phyloP scores from a whole-genome alignment of 1,140 invertebrate genomes.

The Conus betulinus region DNA sequence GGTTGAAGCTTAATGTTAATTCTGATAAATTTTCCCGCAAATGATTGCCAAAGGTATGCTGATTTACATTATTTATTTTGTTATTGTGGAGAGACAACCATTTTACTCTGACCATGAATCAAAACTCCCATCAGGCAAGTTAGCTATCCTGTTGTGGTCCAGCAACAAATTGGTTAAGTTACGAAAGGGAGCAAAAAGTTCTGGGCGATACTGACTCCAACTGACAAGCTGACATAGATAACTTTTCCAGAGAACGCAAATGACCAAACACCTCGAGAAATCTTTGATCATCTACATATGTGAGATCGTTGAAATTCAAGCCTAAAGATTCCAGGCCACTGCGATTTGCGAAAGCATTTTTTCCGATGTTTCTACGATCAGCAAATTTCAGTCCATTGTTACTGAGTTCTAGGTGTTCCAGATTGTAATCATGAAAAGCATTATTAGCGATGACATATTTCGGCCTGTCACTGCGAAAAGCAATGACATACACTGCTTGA shows the following conservation, averaged over 20 bases:
- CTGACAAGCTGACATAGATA: background rate
- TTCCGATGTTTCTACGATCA: background rate
- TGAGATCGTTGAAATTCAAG: background rate
- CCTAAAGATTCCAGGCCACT: background rate
- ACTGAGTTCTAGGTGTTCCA: background rate
- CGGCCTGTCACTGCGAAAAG: no score
- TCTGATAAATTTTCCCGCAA: background rate
- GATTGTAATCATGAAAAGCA: background rate
- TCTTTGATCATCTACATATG: background rate
- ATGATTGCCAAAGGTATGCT: background rate
- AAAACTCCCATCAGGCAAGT: slow-evolving; percentile 1
- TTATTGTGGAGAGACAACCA: background rate
- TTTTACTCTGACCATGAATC: background rate
- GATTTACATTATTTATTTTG: background rate
- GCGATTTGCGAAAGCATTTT: background rate
- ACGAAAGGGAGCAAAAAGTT: background rate
- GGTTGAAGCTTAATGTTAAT: slow-evolving; percentile 20
- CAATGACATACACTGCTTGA: no score
- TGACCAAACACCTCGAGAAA: slow-evolving; percentile 3
- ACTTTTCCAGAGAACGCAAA: background rate
- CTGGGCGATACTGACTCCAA: background rate
- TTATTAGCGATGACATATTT: background rate
- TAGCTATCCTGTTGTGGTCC: background rate
- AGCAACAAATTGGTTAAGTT: background rate
- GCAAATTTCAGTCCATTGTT: background rate